Percentiles rank a stretch among this genome's conserved stretches.
Evolutionary conservation across 2,888 invertebrate genomes (phyloP).

Genomic region (Pandemis cinnamomeana): DNA sequence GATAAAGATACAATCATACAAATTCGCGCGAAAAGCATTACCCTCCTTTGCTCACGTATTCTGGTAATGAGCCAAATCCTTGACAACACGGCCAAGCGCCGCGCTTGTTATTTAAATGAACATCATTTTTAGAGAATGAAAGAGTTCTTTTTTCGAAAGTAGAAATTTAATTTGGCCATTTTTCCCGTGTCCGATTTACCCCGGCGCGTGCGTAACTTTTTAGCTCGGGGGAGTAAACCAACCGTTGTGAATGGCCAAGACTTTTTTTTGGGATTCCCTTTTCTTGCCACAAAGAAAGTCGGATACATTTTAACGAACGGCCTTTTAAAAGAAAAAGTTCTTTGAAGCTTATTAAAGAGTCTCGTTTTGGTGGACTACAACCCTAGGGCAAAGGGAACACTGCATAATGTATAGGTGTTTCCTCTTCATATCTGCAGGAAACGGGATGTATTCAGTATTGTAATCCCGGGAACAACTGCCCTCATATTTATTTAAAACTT

Average conservation of each 20-base stretch:
- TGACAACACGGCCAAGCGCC: conserved; percentile 10
- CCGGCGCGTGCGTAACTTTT: conserved; percentile 65
- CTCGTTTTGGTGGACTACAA: conserved; percentile 63
- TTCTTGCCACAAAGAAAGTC: conserved; percentile 73
- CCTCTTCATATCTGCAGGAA: conserved; percentile 16
- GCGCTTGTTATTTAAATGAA: conserved; percentile 16
- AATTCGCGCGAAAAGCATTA: neutral
- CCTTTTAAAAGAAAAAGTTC: conserved; percentile 70
- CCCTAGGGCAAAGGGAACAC: conserved; percentile 55
- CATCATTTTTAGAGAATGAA: conserved; percentile 10
- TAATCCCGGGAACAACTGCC: conserved; percentile 29
- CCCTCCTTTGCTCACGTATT: conserved; percentile 6
- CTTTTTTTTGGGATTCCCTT: conserved; percentile 68
- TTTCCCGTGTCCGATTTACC: conserved; percentile 57
- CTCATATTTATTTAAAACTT: conserved; percentile 6
- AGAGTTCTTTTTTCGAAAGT: conserved; percentile 20
- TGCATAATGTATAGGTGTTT: conserved; percentile 52
- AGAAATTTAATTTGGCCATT: conserved; percentile 62
- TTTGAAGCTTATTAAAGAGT: conserved; percentile 75
- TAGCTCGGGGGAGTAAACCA: conserved; percentile 69
- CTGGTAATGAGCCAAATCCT: conserved; percentile 10
- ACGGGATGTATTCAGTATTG: conserved; percentile 16
- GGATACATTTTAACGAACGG: conserved; percentile 73
- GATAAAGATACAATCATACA: conserved; percentile 3
- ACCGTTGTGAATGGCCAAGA: conserved; percentile 69